Conservation (phyloP, 2,888 invertebrate genomes). For the Aricia artaxerxes region DNA sequence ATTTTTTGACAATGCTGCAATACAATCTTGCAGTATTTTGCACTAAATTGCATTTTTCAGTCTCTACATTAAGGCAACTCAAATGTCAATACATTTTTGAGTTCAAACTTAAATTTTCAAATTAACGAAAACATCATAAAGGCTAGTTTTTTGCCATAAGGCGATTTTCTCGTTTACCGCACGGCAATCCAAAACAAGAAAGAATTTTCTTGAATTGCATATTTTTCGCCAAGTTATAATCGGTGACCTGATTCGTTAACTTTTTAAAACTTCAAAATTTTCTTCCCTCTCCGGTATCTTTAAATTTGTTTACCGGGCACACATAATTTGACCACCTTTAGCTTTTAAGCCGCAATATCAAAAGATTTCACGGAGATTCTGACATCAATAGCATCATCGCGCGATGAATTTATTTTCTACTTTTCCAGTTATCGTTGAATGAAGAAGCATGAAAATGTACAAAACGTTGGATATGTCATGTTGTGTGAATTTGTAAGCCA, state of each 20-base stretch:
- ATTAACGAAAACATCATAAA: too few species aligned
- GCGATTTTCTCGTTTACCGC: background rate
- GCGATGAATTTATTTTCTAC: background rate
- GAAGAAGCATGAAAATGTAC: background rate
- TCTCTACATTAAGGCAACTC: too few species aligned
- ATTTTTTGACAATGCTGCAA: too few species aligned
- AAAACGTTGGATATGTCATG: too few species aligned
- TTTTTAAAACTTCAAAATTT: background rate
- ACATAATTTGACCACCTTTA: constrained; percentile 6
- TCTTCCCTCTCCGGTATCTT: background rate
- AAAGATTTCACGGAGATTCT: background rate
- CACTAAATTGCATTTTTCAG: too few species aligned
- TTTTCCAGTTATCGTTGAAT: background rate
- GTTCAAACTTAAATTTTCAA: too few species aligned
- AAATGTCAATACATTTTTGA: too few species aligned
- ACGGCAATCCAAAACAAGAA: background rate
- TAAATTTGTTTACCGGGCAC: constrained; percentile 1
- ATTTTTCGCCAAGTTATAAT: background rate
- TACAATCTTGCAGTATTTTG: too few species aligned
- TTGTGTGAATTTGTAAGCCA: too few species aligned
- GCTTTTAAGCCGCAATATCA: constrained; percentile 1
- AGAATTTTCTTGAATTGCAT: background rate
- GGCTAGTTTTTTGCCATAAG: too few species aligned
- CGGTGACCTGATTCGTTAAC: background rate
- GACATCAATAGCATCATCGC: background rate